Conservation (phyloP, 1,140 invertebrate species). For the Leptestheria dahalacensis region DNA sequence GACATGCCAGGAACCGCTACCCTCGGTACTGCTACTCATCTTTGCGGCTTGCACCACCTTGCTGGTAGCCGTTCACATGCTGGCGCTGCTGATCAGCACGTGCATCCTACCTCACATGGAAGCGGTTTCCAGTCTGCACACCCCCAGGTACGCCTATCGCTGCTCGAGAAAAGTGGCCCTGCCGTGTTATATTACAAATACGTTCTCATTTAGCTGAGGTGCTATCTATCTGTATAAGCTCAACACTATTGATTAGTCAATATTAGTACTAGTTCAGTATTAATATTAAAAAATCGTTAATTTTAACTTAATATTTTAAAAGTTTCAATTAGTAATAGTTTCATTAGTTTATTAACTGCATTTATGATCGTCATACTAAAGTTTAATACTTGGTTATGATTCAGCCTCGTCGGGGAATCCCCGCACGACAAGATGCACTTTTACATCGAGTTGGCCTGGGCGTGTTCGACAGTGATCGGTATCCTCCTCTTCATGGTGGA, state of each 20-base stretch:
- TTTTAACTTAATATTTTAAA: neutral
- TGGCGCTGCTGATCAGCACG: slow-evolving; percentile 97
- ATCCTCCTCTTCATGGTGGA: slow-evolving; percentile 42
- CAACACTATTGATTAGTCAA: too few relatives aligned
- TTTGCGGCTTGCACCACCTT: slow-evolving; percentile 92
- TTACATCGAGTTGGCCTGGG: slow-evolving; percentile 43
- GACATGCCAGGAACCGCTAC: slow-evolving; percentile 40
- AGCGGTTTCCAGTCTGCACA: slow-evolving; percentile 67
- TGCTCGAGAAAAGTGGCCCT: slow-evolving; percentile 29
- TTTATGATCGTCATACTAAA: too few relatives aligned
- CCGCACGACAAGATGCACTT: slow-evolving; percentile 19
- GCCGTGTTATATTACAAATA: too few relatives aligned
- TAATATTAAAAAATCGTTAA: too few relatives aligned
- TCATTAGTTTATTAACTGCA: too few relatives aligned
- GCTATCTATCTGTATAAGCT: too few relatives aligned
- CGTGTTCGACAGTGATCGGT: slow-evolving; percentile 40
- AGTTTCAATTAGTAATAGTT: neutral
- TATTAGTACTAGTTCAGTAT: too few relatives aligned
- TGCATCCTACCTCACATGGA: slow-evolving; percentile 93
- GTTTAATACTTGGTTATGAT: too few relatives aligned
- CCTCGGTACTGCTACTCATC: slow-evolving; percentile 68
- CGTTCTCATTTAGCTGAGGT: too few relatives aligned
- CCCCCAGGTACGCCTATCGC: neutral
- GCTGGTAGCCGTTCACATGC: slow-evolving; percentile 90
- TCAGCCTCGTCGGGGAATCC: slow-evolving; percentile 15